These are phyloP conservation scores for Apeltes quadracus DNA, from an alignment of 2,113 vertebrate genomes.

Conservation along the genomic window DNA sequence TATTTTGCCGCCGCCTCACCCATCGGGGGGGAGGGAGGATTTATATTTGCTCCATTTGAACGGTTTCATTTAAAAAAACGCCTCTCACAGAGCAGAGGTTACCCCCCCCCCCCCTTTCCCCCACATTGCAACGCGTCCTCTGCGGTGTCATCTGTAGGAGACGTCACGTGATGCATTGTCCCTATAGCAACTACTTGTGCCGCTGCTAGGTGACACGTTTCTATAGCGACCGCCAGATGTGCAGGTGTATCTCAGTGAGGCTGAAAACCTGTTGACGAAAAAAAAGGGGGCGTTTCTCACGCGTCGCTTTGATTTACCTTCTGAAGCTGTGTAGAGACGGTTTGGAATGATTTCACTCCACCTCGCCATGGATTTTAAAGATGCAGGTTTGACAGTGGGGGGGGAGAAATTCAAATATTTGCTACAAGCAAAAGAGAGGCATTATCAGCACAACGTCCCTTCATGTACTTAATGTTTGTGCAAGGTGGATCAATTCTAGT, in stretches of 20 bases:
- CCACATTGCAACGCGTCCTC: neutral
- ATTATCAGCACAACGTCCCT: neutral
- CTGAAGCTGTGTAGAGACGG: neutral
- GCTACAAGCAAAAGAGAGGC: neutral
- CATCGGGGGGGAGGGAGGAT: neutral
- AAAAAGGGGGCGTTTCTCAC: constrained; percentile 1
- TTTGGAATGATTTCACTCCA: neutral
- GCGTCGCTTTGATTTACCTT: neutral
- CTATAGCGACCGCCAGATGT: constrained; percentile 74
- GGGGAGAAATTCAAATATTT: neutral
- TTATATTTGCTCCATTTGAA: neutral
- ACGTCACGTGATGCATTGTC: constrained; percentile 40
- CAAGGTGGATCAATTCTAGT: no score
- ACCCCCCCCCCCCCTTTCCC: neutral
- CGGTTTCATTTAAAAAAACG: neutral
- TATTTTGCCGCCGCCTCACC: neutral
- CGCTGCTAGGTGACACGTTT: constrained; percentile 65
- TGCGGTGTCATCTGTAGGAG: constrained; percentile 36
- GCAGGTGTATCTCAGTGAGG: constrained; percentile 33
- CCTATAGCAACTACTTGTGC: constrained; percentile 64
- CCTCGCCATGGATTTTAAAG: neutral
- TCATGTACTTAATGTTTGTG: no score
- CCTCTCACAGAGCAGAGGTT: neutral
- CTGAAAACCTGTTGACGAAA: constrained; percentile 2
- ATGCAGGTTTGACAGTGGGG: constrained; percentile 12